Conservation (phyloP, 2,113 vertebrate species). For the Raja brachyura region DNA sequence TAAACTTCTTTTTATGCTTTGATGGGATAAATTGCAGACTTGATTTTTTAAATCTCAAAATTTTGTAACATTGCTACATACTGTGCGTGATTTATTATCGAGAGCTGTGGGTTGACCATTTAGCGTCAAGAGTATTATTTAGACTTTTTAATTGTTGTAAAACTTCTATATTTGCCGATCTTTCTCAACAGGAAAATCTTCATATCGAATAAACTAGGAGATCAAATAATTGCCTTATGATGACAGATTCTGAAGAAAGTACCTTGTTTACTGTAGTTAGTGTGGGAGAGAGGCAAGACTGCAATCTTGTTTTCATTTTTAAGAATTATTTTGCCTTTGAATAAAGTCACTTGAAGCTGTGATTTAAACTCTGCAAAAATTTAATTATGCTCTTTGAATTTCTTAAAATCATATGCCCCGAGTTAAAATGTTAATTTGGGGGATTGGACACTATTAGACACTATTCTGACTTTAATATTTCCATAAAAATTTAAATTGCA, state of each 20-base stretch:
- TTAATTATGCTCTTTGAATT: background rate
- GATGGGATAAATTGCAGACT: no score
- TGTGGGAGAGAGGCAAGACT: background rate
- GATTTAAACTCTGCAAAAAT: background rate
- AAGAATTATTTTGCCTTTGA: background rate
- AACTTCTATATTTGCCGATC: background rate
- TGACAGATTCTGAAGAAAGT: background rate
- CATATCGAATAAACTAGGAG: background rate
- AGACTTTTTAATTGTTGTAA: background rate
- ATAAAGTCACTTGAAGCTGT: constrained; percentile 12
- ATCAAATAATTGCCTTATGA: background rate
- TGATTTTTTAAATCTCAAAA: no score
- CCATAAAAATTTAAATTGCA: background rate
- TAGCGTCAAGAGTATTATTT: background rate
- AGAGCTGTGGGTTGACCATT: background rate
- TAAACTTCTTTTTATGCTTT: no score
- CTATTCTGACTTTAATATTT: background rate
- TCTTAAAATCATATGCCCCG: background rate
- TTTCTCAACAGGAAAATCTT: background rate
- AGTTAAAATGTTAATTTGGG: background rate
- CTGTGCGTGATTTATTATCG: background rate
- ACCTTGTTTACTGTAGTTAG: background rate
- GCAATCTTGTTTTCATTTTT: background rate
- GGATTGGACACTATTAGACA: background rate
- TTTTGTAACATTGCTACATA: no score